A percentile compares a stretch with the other conserved stretches of the same genome.
Conservation (phyloP, 2,797 vertebrate species). For the Sarcoramphus papa region DNA sequence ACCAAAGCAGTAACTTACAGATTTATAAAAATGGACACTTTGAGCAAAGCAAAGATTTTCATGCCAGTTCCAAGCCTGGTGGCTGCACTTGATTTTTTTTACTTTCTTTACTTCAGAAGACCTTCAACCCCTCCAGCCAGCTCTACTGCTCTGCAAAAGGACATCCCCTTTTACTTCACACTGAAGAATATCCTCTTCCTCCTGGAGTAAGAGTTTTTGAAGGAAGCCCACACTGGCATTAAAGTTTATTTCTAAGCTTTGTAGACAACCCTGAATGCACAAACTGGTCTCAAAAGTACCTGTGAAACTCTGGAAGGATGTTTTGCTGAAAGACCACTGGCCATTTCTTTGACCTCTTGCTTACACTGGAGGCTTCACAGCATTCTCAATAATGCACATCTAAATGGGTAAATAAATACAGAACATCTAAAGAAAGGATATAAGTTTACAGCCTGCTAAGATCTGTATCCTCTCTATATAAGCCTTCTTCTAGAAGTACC, state of each 20-base stretch:
- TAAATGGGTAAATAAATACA: not conserved
- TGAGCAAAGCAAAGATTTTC: not conserved
- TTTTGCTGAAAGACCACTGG: not conserved
- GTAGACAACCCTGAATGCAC: not conserved
- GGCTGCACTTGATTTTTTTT: not conserved
- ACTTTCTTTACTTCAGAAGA: not conserved
- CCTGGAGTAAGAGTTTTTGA: not conserved
- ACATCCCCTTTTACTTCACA: not conserved
- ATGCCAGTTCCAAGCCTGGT: not conserved
- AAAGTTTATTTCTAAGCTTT: not conserved
- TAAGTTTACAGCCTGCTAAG: not conserved
- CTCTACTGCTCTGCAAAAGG: not conserved
- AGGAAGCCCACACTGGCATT: not conserved
- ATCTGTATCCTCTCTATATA: not conserved
- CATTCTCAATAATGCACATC: not conserved
- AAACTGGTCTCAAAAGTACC: not conserved
- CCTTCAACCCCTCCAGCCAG: not conserved
- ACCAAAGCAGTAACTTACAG: not conserved
- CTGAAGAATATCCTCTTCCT: not conserved
- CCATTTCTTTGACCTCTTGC: not conserved
- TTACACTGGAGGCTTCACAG: not conserved
- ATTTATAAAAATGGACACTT: not conserved
- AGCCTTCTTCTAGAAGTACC: not conserved
- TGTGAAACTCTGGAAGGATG: not conserved
- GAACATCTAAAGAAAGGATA: not conserved